A percentile compares a stretch with the other conserved stretches of the same genome.
Conservation (phyloP, 2,797 vertebrate genomes). For the Tapera naevia region DNA sequence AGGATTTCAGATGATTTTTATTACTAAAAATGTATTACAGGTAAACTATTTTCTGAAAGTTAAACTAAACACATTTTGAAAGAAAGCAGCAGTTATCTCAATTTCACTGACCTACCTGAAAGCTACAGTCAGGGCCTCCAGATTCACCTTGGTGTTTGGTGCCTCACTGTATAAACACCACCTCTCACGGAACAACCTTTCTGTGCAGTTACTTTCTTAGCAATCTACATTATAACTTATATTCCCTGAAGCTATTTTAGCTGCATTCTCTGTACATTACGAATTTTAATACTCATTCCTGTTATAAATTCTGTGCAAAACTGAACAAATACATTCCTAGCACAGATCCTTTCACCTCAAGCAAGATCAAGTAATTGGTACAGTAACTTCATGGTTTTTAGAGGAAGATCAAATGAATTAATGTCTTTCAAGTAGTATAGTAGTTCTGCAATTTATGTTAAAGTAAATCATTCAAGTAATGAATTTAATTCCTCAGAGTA, state of each 20-base stretch:
- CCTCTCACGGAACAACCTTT: not conserved
- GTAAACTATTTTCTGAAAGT: not conserved
- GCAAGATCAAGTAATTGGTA: constrained; percentile 57
- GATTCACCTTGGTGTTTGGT: not conserved
- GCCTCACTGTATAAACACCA: not conserved
- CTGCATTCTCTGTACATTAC: not conserved
- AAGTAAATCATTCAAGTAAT: constrained; percentile 29
- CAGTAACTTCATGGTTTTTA: constrained; percentile 30
- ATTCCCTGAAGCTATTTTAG: constrained; percentile 29
- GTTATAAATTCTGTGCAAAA: constrained; percentile 25
- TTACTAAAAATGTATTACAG: not conserved
- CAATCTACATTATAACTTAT: not conserved
- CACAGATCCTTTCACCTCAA: constrained; percentile 45
- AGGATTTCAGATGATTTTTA: not conserved
- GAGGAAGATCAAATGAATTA: constrained; percentile 55
- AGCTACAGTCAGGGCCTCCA: not conserved
- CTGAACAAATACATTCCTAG: not conserved
- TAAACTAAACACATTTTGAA: not conserved
- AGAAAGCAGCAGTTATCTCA: not conserved
- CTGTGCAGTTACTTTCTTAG: not conserved
- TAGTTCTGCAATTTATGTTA: not conserved
- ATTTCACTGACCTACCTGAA: not conserved
- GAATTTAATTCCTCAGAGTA: constrained; percentile 1
- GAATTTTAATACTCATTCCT: constrained; percentile 11
- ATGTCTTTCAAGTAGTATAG: constrained; percentile 36